Evolutionary conservation across 2,888 invertebrate species (phyloP).

Genomic region (Dendrolimus houi): DNA sequence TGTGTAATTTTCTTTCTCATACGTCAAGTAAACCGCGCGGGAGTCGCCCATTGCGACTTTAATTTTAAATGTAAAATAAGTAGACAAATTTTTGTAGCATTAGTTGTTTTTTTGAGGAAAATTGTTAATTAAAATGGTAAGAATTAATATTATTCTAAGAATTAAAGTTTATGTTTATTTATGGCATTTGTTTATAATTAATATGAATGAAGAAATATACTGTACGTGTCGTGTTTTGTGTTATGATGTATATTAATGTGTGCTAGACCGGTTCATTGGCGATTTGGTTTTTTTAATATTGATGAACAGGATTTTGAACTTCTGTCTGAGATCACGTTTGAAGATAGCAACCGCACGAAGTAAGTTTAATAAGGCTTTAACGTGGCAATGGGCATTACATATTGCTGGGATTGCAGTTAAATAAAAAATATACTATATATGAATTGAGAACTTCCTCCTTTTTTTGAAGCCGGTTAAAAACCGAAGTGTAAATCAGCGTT

Average conservation of each 20-base stretch:
- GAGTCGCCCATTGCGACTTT: constrained; percentile 30
- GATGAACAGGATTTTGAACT: constrained; percentile 1
- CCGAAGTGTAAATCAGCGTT: too few species aligned
- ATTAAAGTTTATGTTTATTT: constrained; percentile 2
- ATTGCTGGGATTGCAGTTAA: too few species aligned
- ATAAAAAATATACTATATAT: too few species aligned
- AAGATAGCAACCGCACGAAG: too few species aligned
- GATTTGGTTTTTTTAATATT: constrained; percentile 8
- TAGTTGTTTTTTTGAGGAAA: constrained; percentile 25
- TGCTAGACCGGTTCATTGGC: neutral
- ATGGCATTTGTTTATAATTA: neutral
- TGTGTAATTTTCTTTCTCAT: constrained; percentile 44
- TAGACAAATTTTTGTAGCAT: constrained; percentile 15
- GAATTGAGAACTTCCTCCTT: too few species aligned
- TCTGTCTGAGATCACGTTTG: neutral
- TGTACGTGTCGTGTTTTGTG: constrained; percentile 8
- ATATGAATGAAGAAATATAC: neutral
- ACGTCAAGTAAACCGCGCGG: constrained; percentile 29
- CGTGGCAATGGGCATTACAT: too few species aligned
- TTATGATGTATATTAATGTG: neutral
- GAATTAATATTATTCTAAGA: constrained; percentile 13
- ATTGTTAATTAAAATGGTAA: constrained; percentile 25
- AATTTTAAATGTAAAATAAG: neutral
- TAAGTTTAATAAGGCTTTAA: too few species aligned
- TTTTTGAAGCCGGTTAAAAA: too few species aligned